Percentiles rank a stretch among this genome's conserved stretches.
phyloP scores from a whole-genome alignment of 2,888 invertebrate species.

The Phymatocera aterrima region DNA sequence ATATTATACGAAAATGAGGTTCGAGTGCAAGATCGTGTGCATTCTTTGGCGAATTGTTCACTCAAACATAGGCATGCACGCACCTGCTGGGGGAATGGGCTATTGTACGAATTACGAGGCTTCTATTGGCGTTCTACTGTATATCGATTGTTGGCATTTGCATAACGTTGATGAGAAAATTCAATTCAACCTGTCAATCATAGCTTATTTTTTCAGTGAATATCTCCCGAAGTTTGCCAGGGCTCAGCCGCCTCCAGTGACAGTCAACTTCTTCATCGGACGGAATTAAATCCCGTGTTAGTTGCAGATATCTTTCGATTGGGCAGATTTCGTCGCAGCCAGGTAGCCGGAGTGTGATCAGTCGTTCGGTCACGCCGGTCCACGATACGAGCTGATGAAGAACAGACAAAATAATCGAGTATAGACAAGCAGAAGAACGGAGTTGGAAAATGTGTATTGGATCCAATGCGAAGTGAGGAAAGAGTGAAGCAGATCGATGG shows the following conservation, averaged over 20 bases:
- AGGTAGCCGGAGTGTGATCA: constrained; percentile 16
- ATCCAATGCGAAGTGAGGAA: background rate
- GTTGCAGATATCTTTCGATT: constrained; percentile 32
- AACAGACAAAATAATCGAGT: background rate
- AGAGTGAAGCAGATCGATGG: background rate
- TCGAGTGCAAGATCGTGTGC: too few species aligned
- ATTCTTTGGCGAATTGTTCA: too few species aligned
- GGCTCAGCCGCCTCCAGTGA: constrained; percentile 24
- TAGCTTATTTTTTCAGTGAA: background rate
- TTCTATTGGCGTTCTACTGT: too few species aligned
- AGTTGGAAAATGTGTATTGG: background rate
- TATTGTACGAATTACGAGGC: too few species aligned
- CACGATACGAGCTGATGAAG: constrained; percentile 5
- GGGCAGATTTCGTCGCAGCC: constrained; percentile 31
- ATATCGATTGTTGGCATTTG: background rate
- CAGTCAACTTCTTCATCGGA: constrained; percentile 7
- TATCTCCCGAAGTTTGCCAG: background rate
- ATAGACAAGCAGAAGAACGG: too few species aligned
- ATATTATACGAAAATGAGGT: too few species aligned
- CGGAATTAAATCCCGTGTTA: constrained; percentile 16
- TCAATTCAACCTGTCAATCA: background rate
- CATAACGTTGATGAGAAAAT: background rate
- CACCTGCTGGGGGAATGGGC: too few species aligned
- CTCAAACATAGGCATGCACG: too few species aligned
- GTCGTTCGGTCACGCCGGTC: constrained; percentile 15